Percentiles rank a stretch among this genome's conserved stretches.
Conservation (phyloP, 2,113 vertebrate species). For the Cyprinodon variegatus region DNA sequence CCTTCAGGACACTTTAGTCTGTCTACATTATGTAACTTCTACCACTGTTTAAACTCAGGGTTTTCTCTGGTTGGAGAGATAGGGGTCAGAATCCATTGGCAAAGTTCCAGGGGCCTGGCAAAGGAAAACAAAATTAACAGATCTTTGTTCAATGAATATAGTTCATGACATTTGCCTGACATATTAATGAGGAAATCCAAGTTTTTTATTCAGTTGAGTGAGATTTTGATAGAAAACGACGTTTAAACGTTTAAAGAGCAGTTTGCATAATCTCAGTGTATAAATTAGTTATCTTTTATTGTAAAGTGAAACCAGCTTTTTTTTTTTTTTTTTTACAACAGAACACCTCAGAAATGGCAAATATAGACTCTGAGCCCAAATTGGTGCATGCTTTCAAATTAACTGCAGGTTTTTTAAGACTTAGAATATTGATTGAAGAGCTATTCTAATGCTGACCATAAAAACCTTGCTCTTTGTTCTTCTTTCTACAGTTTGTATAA, state of each 20-base stretch:
- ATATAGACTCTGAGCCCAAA: too few species aligned
- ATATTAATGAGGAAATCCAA: not conserved
- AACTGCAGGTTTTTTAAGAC: too few species aligned
- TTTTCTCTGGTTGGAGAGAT: slow-evolving; percentile 10
- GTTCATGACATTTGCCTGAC: not conserved
- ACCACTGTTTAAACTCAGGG: slow-evolving; percentile 22
- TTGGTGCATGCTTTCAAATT: too few species aligned
- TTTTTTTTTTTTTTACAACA: slow-evolving; percentile 1
- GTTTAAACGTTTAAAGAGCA: slow-evolving; percentile 3
- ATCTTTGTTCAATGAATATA: slow-evolving; percentile 33
- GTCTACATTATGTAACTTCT: slow-evolving; percentile 31
- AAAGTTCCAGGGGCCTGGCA: slow-evolving; percentile 27
- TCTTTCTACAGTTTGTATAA: too few species aligned
- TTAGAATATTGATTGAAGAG: too few species aligned
- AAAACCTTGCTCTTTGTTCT: too few species aligned
- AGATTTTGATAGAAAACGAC: not conserved
- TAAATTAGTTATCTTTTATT: not conserved
- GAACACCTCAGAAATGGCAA: not conserved
- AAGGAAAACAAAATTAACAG: slow-evolving; percentile 39
- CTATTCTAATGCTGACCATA: too few species aligned
- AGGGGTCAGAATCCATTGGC: slow-evolving; percentile 17
- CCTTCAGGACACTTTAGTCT: slow-evolving; percentile 6
- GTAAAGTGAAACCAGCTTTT: slow-evolving; percentile 1
- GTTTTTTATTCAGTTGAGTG: not conserved
- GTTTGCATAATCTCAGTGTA: not conserved